Conservation (phyloP, 1,140 invertebrate species). For the Drosophila obscura region DNA sequence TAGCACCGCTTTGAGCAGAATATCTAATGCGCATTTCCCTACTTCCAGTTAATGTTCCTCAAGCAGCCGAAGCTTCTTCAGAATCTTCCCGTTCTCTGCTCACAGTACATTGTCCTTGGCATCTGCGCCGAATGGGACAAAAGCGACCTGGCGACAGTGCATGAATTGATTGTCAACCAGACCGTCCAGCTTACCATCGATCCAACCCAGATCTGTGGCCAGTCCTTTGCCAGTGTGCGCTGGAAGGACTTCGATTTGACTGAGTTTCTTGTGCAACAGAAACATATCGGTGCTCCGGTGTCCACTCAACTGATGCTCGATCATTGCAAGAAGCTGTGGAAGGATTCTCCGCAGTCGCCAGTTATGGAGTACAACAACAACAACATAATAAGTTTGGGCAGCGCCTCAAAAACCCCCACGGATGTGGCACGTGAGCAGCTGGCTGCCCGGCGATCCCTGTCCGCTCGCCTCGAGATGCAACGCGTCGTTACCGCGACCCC, state of each 20-base stretch:
- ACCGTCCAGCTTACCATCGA: conserved; percentile 57
- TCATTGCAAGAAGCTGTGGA: conserved; percentile 73
- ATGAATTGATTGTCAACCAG: conserved; percentile 61
- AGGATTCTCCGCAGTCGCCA: conserved; percentile 42
- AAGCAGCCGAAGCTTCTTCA: conserved; percentile 67
- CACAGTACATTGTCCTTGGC: conserved; percentile 73
- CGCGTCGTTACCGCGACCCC: conserved; percentile 42
- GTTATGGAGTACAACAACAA: conserved; percentile 59
- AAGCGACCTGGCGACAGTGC: conserved; percentile 54
- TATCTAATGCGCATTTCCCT: conserved; percentile 1
- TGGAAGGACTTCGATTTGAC: conserved; percentile 75
- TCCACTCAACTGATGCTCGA: conserved; percentile 67
- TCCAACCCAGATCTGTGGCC: conserved; percentile 57
- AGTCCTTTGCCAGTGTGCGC: conserved; percentile 73
- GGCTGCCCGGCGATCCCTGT: conserved; percentile 55
- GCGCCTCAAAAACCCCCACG: conserved; percentile 51
- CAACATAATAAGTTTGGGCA: conserved; percentile 26
- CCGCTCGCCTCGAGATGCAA: conserved; percentile 70
- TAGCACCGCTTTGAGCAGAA: neutral
- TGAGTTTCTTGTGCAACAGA: conserved; percentile 75
- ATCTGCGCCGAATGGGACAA: conserved; percentile 73
- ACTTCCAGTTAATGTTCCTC: conserved; percentile 67
- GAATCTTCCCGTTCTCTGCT: conserved; percentile 65
- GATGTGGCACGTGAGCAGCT: conserved; percentile 68
- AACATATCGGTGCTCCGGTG: conserved; percentile 70